Conservation (phyloP, 2,113 vertebrate genomes). For the Mesembrinibis cayennensis region DNA sequence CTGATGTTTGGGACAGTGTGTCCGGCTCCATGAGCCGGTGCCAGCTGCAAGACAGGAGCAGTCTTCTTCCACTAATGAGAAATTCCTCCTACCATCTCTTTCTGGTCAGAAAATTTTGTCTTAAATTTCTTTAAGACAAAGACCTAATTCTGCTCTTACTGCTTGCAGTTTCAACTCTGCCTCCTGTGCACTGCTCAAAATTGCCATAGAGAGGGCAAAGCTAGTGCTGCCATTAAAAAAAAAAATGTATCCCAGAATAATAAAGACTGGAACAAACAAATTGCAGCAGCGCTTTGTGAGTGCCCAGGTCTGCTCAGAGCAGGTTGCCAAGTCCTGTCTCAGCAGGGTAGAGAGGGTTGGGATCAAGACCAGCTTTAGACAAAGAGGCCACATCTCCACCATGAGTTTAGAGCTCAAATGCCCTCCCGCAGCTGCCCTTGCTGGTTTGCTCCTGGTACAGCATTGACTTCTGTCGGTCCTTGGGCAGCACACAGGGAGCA, state of each 20-base stretch:
- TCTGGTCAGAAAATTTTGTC: slow-evolving; percentile 2
- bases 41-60: background rate
- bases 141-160: background rate
- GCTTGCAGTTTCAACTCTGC: background rate
- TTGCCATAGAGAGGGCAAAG: background rate
- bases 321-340: background rate
- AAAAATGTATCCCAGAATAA: background rate
- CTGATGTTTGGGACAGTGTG: background rate
- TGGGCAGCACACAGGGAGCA: background rate
- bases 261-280: background rate
- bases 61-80: slow-evolving; percentile 1
- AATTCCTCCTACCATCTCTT: background rate
- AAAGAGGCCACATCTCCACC: background rate
- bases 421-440: background rate
- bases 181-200: background rate
- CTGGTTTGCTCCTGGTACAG: background rate
- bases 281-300: background rate
- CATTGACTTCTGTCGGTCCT: background rate
- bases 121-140: slow-evolving; percentile 46
- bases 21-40: background rate
- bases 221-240: background rate
- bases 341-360: background rate
- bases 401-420: background rate
- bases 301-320: background rate
- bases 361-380: background rate